Evolutionary conservation across 2,113 vertebrate species (phyloP), one percentile per base, ranked within the genome.

Genomic region (Aptenodytes patagonicus): DNA sequence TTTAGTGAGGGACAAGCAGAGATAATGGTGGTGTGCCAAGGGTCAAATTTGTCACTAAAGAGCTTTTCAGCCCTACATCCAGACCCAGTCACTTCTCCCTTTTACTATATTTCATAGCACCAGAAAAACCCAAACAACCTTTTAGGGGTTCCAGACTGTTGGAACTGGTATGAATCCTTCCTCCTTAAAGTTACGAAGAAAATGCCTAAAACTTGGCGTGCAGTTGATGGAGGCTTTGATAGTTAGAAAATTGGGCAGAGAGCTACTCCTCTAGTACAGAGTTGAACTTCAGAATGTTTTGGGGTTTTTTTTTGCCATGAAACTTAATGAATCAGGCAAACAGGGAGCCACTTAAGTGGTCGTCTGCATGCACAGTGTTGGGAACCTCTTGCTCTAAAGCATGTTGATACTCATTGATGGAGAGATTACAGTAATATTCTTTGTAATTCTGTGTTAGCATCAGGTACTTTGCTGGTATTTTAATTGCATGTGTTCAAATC

Each of bases 51-150:
- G 18, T 38, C 10, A 26, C 18, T 83, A 6, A 34, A 49, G 52
- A 69, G 40, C 34, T 89, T 87, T 86, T 77, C 44, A 58, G 24
- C 28, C 61, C 19, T 61, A 6, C 17, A 9, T 58, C 10, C 5
- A 38, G 15, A 78, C 19, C 10, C n/a, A 57, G 26, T 9, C 17
- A 25, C 22, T 79, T 88, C 14, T 71, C 8, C 5, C 12, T 65
- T 51, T 70, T 47, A 20, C 0, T 71, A 0, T 7, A 16, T 79
- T 85, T 79, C 14, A 28, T 46, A 71, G 44, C 29, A 46, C 19
- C 1, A 54, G 61, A 61, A 42, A 52, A 31, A 0, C 0, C 0
- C 11, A 46, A 32, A 32, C 4, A 6, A 13, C 19, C n/a, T 69
- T 16, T 44, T 61, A 34, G n/a, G 14, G 9, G 4, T 52, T 92